A percentile compares a stretch with the other conserved stretches of the same genome.
These are phyloP conservation scores for Heliconius hermathena DNA, from an alignment of 1,140 invertebrate species.

Conservation along the genomic window DNA sequence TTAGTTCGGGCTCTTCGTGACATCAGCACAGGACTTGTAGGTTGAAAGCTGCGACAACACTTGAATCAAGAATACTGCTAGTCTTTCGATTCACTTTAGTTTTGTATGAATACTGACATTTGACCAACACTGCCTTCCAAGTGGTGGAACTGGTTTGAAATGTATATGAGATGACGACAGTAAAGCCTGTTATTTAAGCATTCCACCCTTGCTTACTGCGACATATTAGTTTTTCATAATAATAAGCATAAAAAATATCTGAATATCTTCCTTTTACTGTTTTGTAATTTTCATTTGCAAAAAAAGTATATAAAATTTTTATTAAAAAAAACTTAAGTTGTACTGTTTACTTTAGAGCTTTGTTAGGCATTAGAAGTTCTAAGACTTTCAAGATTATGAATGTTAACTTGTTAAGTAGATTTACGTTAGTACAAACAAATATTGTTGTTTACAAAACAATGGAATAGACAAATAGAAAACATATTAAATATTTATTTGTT, in stretches of 20 bases:
- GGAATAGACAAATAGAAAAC: not conserved
- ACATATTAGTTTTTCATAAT: conserved; percentile 31
- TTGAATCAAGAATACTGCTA: conserved; percentile 72
- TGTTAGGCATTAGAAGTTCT: too few relatives aligned
- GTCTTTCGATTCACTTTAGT: conserved; percentile 68
- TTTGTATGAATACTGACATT: conserved; percentile 76
- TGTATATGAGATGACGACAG: conserved; percentile 79
- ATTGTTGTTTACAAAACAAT: conserved; percentile 9
- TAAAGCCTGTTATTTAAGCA: conserved; percentile 61
- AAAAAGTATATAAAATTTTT: not conserved
- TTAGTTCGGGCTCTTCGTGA: conserved; percentile 65
- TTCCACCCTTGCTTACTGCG: conserved; percentile 56
- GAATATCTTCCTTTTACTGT: not conserved
- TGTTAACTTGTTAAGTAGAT: not conserved
- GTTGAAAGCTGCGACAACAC: conserved; percentile 63
- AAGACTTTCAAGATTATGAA: too few relatives aligned
- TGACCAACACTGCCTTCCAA: conserved; percentile 63
- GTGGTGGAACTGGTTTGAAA: conserved; percentile 78
- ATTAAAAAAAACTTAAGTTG: not conserved
- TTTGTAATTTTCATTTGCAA: not conserved
- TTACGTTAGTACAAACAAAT: not conserved
- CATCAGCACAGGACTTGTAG: conserved; percentile 75
- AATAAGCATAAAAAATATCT: conserved; percentile 21
- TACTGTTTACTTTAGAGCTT: not conserved
- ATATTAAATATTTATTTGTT: not conserved